Evolutionary conservation across 2,797 vertebrate genomes (phyloP), one percentile per base, ranked within the genome.

Genomic region (Brachyalestes nurse): DNA sequence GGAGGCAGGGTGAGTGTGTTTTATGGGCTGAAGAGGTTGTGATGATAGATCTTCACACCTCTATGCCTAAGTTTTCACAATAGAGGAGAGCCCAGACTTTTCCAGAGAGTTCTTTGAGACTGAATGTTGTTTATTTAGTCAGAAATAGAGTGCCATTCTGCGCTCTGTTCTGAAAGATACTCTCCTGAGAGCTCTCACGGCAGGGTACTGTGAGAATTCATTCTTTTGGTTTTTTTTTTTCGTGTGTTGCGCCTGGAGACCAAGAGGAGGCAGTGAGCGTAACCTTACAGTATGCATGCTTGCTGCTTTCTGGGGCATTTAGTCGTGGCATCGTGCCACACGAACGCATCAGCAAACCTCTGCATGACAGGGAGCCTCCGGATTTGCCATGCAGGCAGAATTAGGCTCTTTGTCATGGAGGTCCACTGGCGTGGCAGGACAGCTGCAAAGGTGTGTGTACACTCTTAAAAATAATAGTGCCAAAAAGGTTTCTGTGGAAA

Each of bases 291-390:
- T 79, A 77, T 75, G 65, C 71, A 66, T 80, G 53, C n/a, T 65
- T 23, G 60, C 58, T 82, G 62, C 72, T 87, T 87, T 84, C 58
- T 78, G 75, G 69, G 82, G 77, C 74, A 75, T 83, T 81, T 72
- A 49, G 72, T 64, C 71, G 25, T 53, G n/a, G 74, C 75, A 72
- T 57, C 66, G 42, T 80, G 72, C 71, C 69, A 77, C 80, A 83
- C 16, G 21, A 75, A 72, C 47, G 57, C 72, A 72, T 80, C 64
- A 82, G 75, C 67, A 71, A 65, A 47, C 75, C 69, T 42, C 38
- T 58, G 62, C 71, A 38, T 84, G 76, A 80, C 78, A 79, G 51
- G 77, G 62, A 73, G 64, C 67, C 73, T 77, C 21, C 53, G n/a
- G 53, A 82, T 80, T 75, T 71, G 81, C 65, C 45, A 62, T 47